Base-by-base conservation (phyloP, 2,797 vertebrate species). In the Poeciliopsis infans region DNA sequence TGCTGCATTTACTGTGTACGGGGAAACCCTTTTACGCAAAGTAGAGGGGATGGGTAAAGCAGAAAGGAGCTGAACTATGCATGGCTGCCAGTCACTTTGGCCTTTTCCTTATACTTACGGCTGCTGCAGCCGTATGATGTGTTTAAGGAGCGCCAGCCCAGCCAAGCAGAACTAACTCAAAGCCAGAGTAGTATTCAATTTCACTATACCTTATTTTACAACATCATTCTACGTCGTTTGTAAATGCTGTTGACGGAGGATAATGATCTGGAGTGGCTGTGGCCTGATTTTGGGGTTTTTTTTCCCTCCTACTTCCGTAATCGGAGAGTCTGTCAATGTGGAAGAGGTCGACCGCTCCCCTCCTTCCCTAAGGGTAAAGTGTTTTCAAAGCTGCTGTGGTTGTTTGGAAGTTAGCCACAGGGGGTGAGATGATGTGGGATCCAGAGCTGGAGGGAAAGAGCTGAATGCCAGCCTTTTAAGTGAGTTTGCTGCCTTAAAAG, bases 181-280 rank as follows among this genome's bases (percentile, higher is more conserved):
- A 81, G 88, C 86, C 77, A 79, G 68, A 84, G 83, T 77, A 75
- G 85, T 83, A 83, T 87, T 91, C 87, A 79, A 85, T 88, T 86
- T 88, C 74, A 64, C 80, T 80, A 84, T 76, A 41, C 77, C 74
- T 70, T 87, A 53, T 80, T 87, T 59, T 88, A 79, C 78, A 7
- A 75, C 90, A 90, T 93, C 86, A 82, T 89, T 93, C 87, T 87
- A 88, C 92, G 78, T 55, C 7, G 79, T 92, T 90, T 93, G 74
- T 88, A 90, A 92, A 91, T 88, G 79, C 88, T 86, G 86, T 89
- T 85, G 90, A 90, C 77, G 6, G 81, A 86, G 79, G 90, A 94
- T 93, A 91, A 94, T 94, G 90, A 95, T 94, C 85, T 81, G 33
- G 83, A 93, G 85, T 92, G 94, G 94, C 95, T 93, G 91, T 88